A percentile compares a stretch with the other conserved stretches of the same genome.
phyloP scores from a whole-genome alignment of 2,888 invertebrate genomes.

The Thysanoteuthis rhombus region DNA sequence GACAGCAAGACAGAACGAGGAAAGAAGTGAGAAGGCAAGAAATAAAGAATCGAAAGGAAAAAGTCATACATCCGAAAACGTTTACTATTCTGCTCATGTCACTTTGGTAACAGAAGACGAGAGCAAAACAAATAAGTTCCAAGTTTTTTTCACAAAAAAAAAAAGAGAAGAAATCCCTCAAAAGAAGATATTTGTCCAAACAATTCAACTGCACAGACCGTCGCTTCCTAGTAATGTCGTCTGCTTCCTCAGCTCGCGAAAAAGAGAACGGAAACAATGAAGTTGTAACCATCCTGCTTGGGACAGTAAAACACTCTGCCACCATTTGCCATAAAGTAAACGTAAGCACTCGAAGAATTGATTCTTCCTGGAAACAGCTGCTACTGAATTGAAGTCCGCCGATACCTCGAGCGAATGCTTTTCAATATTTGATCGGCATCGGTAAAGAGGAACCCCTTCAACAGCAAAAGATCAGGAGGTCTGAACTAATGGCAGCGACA shows the following conservation, averaged over 20 bases:
- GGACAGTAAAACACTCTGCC: not conserved
- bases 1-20: not conserved
- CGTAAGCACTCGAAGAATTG: not conserved
- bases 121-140: not conserved
- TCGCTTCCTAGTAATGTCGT: not conserved
- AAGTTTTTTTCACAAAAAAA: not conserved
- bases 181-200: not conserved
- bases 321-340: not conserved
- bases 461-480: not conserved
- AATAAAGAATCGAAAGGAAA: not conserved
- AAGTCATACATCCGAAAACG: not conserved
- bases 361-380: not conserved
- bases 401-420: not conserved
- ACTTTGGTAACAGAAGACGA: not conserved
- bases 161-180: not conserved
- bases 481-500: not conserved
- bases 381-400: not conserved
- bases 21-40: not conserved
- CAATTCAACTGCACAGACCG: not conserved
- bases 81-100: not conserved
- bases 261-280: not conserved
- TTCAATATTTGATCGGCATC: not conserved
- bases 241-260: not conserved
- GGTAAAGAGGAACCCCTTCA: not conserved
- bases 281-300: not conserved